Conservation (phyloP, 2,888 invertebrate genomes). For the Dusona sp. region DNA sequence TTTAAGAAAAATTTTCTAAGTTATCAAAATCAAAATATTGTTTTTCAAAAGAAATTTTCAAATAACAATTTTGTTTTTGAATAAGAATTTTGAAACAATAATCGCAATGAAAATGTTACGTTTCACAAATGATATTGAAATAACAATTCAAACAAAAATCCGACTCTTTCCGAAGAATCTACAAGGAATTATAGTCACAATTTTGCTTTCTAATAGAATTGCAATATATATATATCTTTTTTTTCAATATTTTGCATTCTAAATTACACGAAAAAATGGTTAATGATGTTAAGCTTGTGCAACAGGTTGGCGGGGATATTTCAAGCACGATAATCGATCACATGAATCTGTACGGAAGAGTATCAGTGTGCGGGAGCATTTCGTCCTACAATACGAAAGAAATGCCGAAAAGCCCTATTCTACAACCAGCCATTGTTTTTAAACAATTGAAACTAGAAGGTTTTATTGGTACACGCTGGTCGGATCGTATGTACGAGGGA, state of each 20-base stretch:
- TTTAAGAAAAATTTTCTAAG: not conserved
- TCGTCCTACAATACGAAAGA: conserved; percentile 87
- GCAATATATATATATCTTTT: too few relatives aligned
- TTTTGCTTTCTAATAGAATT: not conserved
- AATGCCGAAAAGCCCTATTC: conserved; percentile 85
- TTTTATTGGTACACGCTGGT: conserved; percentile 87
- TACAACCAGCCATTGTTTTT: conserved; percentile 86
- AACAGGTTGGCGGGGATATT: conserved; percentile 89
- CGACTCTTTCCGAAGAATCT: too few relatives aligned
- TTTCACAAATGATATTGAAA: too few relatives aligned
- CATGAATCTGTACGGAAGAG: conserved; percentile 88
- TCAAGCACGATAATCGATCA: conserved; percentile 87
- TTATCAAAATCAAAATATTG: not conserved
- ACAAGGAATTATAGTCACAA: not conserved
- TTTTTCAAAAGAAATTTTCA: not conserved
- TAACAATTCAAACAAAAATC: too few relatives aligned
- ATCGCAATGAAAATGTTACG: not conserved
- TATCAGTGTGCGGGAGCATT: conserved; percentile 89
- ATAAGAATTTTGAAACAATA: not conserved
- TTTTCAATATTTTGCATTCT: not conserved
- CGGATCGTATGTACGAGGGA: conserved; percentile 88
- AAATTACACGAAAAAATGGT: not conserved
- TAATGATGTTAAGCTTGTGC: not conserved
- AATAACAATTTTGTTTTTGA: not conserved
- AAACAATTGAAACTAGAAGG: conserved; percentile 89